Evolutionary conservation across 35 echinoderm and acorn worm genomes (phyloP).

Genomic region (Lytechinus variegatus): DNA sequence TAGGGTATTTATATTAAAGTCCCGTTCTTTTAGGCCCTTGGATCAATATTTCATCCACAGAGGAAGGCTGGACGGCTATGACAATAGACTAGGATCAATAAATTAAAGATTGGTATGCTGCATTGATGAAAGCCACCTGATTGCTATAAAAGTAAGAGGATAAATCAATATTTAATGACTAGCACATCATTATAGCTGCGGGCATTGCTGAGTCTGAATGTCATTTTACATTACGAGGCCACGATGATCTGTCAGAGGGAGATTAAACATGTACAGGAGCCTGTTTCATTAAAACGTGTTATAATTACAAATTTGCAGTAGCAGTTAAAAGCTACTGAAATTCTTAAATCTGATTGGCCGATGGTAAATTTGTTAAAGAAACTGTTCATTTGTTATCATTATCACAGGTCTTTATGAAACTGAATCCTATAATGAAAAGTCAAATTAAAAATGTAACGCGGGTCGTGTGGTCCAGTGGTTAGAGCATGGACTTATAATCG

Average conservation of each 20-base stretch:
- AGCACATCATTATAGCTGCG: neutral
- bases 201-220: neutral
- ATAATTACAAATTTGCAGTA: too few relatives aligned
- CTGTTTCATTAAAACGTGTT: too few relatives aligned
- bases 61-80: neutral
- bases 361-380: too few relatives aligned
- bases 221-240: neutral
- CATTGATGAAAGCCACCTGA: neutral
- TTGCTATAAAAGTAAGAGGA: neutral
- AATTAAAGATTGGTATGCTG: constrained; percentile 13
- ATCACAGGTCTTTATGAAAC: too few relatives aligned
- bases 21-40: neutral
- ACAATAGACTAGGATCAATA: neutral
- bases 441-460: too few relatives aligned
- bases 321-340: too few relatives aligned
- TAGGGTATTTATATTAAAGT: neutral
- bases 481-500: too few relatives aligned
- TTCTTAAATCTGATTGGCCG: too few relatives aligned
- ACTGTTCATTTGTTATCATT: too few relatives aligned
- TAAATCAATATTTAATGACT: neutral
- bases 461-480: too few relatives aligned
- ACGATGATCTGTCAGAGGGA: neutral
- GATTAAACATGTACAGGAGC: too few relatives aligned
- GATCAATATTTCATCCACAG: neutral
- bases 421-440: too few relatives aligned